These are phyloP conservation scores for Epinephelus moara DNA, from an alignment of 2,113 vertebrate genomes.

Conservation along the genomic window DNA sequence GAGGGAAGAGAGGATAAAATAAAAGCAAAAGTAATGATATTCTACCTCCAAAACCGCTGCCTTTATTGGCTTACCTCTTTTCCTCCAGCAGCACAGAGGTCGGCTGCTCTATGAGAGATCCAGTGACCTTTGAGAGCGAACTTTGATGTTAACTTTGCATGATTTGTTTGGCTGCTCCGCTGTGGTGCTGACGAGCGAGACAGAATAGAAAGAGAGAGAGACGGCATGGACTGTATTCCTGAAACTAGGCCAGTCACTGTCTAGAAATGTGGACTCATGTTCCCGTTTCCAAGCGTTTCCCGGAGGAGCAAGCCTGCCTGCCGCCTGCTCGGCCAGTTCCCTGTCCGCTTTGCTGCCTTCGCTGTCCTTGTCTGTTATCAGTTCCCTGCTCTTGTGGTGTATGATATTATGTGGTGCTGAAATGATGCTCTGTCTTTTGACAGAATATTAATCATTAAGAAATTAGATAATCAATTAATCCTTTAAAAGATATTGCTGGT, in stretches of 20 bases:
- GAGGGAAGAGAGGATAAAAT: slow-evolving; percentile 32
- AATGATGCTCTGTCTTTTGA: not conserved
- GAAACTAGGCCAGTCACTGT: slow-evolving; percentile 80
- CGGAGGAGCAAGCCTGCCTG: slow-evolving; percentile 58
- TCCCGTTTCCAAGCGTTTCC: slow-evolving; percentile 71
- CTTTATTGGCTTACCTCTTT: slow-evolving; percentile 31
- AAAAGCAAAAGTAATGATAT: slow-evolving; percentile 37
- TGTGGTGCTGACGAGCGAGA: slow-evolving; percentile 32
- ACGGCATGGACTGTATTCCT: slow-evolving; percentile 54
- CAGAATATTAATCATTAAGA: not conserved
- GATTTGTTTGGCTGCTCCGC: slow-evolving; percentile 70
- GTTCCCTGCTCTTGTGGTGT: not conserved
- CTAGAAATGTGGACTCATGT: slow-evolving; percentile 77
- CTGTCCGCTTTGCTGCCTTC: slow-evolving; percentile 54
- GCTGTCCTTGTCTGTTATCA: slow-evolving; percentile 25
- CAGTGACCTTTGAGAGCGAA: slow-evolving; percentile 74
- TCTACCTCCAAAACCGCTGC: slow-evolving; percentile 1
- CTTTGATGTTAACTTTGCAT: slow-evolving; percentile 73
- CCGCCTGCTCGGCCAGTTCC: slow-evolving; percentile 44
- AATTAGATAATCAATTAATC: not conserved
- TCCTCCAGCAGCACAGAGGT: slow-evolving; percentile 59
- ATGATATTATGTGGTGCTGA: not conserved
- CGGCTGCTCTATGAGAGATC: slow-evolving; percentile 60
- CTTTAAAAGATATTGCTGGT: not conserved
- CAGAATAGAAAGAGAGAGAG: slow-evolving; percentile 8